Base-by-base conservation (phyloP, 1,140 invertebrate genomes). In the Microplitis demolitor region DNA sequence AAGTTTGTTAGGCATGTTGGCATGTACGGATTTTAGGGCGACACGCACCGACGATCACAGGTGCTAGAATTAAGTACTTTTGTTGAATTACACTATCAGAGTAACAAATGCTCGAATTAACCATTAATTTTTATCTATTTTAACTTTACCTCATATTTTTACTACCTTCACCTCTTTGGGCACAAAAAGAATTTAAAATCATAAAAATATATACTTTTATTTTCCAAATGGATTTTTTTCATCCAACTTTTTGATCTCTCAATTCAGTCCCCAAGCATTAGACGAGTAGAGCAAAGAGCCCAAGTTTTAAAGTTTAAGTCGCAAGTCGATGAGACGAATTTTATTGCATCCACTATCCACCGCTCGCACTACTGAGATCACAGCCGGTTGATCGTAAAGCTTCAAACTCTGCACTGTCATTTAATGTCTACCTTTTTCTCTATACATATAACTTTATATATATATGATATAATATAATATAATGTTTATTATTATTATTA, bases 1-100 rank as follows among this genome's bases (percentile, higher is more conserved):
- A 9, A 39, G 3, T 39, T 39, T 1, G 8, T 8, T 45, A 2
- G 39, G 6, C 8, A 11, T 9, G 39, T 45, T 45, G 39, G 39
- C 39, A 45, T 45, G 37, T 62, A 69, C 45, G 60, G 68, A 75
- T 78, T 24, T 80, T 77, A 76, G 79, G 79, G 77, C 66, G 80
- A 79, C 74, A 76, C 76, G 74, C 77, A 73, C 60, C 73, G 73
- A 13, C 60, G 76, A 75, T 76, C 74, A 75, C 80, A 80, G 77
- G 77, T 81, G 79, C 39, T 62, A 70, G 4, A 58, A 71, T 62
- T 39, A 13, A 31, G 16, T 33, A 33, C 16, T 13, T 31, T 31
- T 31, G 11, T 61, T 13, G 11, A 61, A 31, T 16, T 61, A 61
- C 61, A 69, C 54, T 69, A 53, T 69, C 67, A 69, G 60, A 34